Conservation (phyloP, 37 sponge, comb jelly and placozoan species). For the Diacarnus erythraeanus region DNA sequence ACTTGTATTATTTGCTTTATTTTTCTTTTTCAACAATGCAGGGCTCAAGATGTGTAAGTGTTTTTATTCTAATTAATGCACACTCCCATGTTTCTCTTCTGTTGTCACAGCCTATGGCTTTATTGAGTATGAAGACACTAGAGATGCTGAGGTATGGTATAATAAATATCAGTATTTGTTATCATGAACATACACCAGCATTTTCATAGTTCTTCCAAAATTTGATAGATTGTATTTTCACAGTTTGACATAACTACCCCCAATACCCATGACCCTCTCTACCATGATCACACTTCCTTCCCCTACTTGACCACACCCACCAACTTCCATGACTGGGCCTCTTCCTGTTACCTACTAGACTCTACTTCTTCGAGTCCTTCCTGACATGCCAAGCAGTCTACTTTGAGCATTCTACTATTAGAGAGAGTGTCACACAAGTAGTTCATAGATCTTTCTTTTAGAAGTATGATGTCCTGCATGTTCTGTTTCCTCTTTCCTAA, state of each 20-base stretch:
- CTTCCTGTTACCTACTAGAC: slow-evolving; percentile 1
- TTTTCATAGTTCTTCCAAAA: background rate
- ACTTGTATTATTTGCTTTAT: background rate
- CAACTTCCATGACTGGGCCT: background rate
- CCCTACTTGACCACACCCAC: slow-evolving; percentile 14
- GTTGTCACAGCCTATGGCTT: slow-evolving; percentile 69
- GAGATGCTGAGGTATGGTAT: slow-evolving; percentile 85
- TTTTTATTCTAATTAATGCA: slow-evolving; percentile 4
- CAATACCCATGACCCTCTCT: background rate
- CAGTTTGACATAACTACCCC: background rate
- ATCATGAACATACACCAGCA: too few relatives aligned
- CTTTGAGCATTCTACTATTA: background rate
- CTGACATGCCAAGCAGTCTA: background rate
- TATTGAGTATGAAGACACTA: slow-evolving; percentile 72
- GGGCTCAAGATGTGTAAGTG: slow-evolving; percentile 67
- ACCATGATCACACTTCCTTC: slow-evolving; percentile 5
- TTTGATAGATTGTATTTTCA: background rate
- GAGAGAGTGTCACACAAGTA: background rate
- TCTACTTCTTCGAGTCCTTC: background rate
- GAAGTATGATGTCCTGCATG: background rate
- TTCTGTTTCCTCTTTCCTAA: too few relatives aligned
- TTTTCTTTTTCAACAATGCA: slow-evolving; percentile 18
- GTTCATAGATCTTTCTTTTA: background rate
- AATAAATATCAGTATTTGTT: too few relatives aligned
- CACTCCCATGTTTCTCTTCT: background rate